Evolutionary conservation across 2,797 vertebrate genomes (phyloP).

Genomic region (Lutjanus argentimaculatus): DNA sequence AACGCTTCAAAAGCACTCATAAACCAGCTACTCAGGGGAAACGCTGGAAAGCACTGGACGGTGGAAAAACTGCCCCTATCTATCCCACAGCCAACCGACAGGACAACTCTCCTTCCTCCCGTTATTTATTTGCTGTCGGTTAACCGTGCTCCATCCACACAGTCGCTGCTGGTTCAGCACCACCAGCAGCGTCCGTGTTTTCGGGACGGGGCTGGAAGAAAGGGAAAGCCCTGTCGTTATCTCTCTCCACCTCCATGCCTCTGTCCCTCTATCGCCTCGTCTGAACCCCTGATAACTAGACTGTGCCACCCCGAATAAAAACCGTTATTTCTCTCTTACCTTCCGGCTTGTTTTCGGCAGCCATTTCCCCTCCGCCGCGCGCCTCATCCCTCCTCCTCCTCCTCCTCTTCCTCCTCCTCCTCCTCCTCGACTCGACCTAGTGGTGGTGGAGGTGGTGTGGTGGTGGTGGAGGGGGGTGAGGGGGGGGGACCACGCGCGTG

Average conservation of each 20-base stretch:
- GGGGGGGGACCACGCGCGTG: slow-evolving; percentile 87
- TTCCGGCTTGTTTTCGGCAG: slow-evolving; percentile 99
- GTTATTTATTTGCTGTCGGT: slow-evolving; percentile 77
- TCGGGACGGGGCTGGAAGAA: slow-evolving; percentile 74
- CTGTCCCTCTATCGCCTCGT: slow-evolving; percentile 58
- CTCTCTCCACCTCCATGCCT: slow-evolving; percentile 55
- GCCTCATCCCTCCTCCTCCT: slow-evolving; percentile 94
- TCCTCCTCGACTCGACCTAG: slow-evolving; percentile 93
- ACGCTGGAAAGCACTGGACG: slow-evolving; percentile 46
- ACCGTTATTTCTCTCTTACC: slow-evolving; percentile 91
- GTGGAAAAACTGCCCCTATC: slow-evolving; percentile 52
- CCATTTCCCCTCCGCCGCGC: slow-evolving; percentile 98
- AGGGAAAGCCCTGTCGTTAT: slow-evolving; percentile 73
- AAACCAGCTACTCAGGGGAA: slow-evolving; percentile 50
- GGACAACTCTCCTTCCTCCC: slow-evolving; percentile 71
- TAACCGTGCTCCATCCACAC: slow-evolving; percentile 67
- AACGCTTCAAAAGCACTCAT: slow-evolving; percentile 59
- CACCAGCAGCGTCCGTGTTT: slow-evolving; percentile 83
- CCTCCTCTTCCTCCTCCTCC: slow-evolving; percentile 87
- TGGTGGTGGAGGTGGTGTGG: slow-evolving; percentile 70
- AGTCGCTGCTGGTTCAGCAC: slow-evolving; percentile 83
- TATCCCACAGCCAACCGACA: slow-evolving; percentile 53
- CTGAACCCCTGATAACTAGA: slow-evolving; percentile 53
- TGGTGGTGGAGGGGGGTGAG: slow-evolving; percentile 76
- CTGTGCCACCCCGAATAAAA: slow-evolving; percentile 76